Evolutionary conservation across 2,113 vertebrate genomes (phyloP), one percentile per base, ranked within the genome.

Genomic region (Pterocles orientalis): DNA sequence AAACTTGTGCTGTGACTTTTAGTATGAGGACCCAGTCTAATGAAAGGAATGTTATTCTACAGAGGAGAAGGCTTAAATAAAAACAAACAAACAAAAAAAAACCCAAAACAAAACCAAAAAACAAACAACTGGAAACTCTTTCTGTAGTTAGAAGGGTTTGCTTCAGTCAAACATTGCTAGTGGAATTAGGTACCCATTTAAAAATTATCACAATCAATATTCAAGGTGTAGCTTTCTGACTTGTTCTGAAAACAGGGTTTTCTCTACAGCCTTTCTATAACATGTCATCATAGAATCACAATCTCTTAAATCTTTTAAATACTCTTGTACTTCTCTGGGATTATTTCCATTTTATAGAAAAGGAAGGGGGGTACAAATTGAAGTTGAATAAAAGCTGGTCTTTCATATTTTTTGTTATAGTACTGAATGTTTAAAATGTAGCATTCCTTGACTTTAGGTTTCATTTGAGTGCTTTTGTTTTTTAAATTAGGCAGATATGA

Each of bases 391-490:
- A 69, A 65, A 62, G 6, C n/a, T 70, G 14, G 3, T 65, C 21
- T 79, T 15, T 28, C 0, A 0, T 56, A 4, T 28, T 62, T 45
- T 60, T 19, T 36, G n/a, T 19, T 80, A 26, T 3, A 0, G 12
- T 61, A 17, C 18, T 25, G 18, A 26, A 50, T 4, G 23, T 70
- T 87, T 61, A 66, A 75, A 84, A 87, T 41, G 16, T 7, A 34
- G 10, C 7, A 21, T 81, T 81, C 15, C 31, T 75, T 66, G 41
- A 25, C 24, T 70, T 82, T 26, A 62, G 60, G 31, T 20, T 84
- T 85, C 18, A 65, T 43, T 45, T 68, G 26, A 48, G 5, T 26
- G 24, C 26, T 87, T 90, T 58, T 8, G 1, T 66, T 43, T 50
- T 47, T 24, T 19, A 47, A 69, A 39, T 61, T 13, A 24, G 28